Percentiles rank a stretch among this genome's conserved stretches.
phyloP scores from a whole-genome alignment of 1,140 invertebrate genomes.

The Amphibalanus amphitrite region DNA sequence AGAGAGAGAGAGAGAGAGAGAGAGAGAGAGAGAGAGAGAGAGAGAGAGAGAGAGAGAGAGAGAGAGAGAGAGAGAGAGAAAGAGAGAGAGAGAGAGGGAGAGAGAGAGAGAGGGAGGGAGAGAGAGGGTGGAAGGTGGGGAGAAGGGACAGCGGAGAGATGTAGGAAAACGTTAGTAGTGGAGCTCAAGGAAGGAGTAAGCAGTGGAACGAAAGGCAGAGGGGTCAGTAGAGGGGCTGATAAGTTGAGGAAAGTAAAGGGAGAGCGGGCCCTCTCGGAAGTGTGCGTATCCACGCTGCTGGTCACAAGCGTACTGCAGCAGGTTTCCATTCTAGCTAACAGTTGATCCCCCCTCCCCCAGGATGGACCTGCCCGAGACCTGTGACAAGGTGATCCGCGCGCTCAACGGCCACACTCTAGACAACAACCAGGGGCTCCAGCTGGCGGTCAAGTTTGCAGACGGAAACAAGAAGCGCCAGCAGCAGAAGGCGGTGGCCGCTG shows the following conservation, averaged over 20 bases:
- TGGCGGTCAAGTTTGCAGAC: slow-evolving; percentile 93
- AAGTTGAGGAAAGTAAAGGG: no score
- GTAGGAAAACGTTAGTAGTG: no score
- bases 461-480: slow-evolving; percentile 83
- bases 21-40: slow-evolving; percentile 4
- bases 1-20: slow-evolving; percentile 8
- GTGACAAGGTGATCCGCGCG: slow-evolving; percentile 85
- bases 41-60: no score
- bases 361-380: slow-evolving; percentile 95
- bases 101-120: slow-evolving; percentile 2
- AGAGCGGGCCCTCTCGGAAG: no score
- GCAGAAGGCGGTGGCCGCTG: slow-evolving; percentile 39
- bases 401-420: slow-evolving; percentile 76
- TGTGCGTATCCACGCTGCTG: no score
- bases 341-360: slow-evolving; percentile 32
- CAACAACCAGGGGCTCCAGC: slow-evolving; percentile 63
- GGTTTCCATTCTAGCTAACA: no score
- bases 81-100: background rate
- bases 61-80: no score
- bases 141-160: no score
- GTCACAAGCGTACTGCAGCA: no score
- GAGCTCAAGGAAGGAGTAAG: no score
- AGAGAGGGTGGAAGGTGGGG: background rate
- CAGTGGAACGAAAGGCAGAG: no score
- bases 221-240: no score